Conservation (phyloP, 2,888 invertebrate species). For the Quadriops clusia region DNA sequence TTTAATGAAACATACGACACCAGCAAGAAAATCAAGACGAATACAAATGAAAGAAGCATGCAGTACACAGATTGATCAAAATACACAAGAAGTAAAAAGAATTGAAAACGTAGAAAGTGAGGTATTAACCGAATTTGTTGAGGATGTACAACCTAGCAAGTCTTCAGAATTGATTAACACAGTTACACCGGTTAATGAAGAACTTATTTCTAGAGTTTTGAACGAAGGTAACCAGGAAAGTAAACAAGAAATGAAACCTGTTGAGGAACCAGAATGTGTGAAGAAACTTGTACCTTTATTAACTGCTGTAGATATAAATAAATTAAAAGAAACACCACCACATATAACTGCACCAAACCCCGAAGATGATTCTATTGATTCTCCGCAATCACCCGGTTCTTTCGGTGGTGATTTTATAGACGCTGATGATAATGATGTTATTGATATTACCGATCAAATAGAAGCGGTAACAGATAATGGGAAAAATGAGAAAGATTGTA, state of each 20-base stretch:
- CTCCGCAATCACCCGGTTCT: constrained; percentile 12
- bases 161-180: no score
- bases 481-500: no score
- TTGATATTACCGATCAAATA: background rate
- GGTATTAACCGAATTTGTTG: no score
- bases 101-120: constrained; percentile 6
- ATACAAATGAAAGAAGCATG: no score
- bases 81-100: constrained; percentile 1
- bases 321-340: constrained; percentile 15
- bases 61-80: constrained; percentile 1
- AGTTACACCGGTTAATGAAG: no score
- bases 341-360: constrained; percentile 4
- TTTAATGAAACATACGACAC: no score
- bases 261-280: constrained; percentile 13
- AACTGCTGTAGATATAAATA: constrained; percentile 18
- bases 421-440: constrained; percentile 11
- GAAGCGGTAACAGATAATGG: constrained; percentile 11
- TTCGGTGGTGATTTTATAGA: constrained; percentile 10
- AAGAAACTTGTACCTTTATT: constrained; percentile 17
- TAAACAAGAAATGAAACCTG: constrained; percentile 9
- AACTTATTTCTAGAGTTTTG: constrained; percentile 3
- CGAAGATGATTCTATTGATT: constrained; percentile 4
- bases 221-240: constrained; percentile 4
- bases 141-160: no score
- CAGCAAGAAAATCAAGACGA: no score